These are phyloP conservation scores for Harpagifer antarcticus DNA, from an alignment of 2,797 vertebrate genomes.

Conservation along the genomic window DNA sequence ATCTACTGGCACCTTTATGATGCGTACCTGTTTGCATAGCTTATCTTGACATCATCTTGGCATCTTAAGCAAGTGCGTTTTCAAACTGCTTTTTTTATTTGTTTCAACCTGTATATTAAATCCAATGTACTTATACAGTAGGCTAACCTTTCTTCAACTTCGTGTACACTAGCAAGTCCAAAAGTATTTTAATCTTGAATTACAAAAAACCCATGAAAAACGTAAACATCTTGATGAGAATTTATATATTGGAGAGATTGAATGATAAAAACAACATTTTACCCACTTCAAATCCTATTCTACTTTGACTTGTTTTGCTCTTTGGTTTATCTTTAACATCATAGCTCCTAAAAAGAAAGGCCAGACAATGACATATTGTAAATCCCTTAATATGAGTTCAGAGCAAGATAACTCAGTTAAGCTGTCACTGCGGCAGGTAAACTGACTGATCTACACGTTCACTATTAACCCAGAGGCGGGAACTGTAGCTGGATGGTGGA, in stretches of 20 bases:
- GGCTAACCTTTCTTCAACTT: conserved; percentile 2
- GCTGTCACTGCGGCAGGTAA: conserved; percentile 51
- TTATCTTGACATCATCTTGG: conserved; percentile 32
- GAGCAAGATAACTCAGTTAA: conserved; percentile 28
- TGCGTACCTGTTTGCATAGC: conserved; percentile 23
- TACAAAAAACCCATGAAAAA: conserved; percentile 6
- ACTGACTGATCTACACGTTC: conserved; percentile 62
- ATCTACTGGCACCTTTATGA: conserved; percentile 24
- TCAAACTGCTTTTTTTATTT: conserved; percentile 12
- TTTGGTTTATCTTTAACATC: background rate
- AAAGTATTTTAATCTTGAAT: conserved; percentile 26
- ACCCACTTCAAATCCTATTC: background rate
- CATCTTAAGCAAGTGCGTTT: conserved; percentile 13
- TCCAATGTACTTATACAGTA: background rate
- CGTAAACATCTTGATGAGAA: conserved; percentile 43
- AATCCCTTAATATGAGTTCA: background rate
- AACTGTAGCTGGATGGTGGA: conserved; percentile 69
- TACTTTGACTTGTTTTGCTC: background rate
- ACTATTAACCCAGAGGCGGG: conserved; percentile 64
- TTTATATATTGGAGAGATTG: conserved; percentile 26
- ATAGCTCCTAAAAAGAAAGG: background rate
- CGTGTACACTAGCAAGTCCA: conserved; percentile 7
- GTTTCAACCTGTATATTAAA: conserved; percentile 17
- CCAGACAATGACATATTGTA: conserved; percentile 8
- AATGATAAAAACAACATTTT: conserved; percentile 14